Conservation (phyloP, 2,797 vertebrate genomes). For the Micromesistius poutassou region DNA sequence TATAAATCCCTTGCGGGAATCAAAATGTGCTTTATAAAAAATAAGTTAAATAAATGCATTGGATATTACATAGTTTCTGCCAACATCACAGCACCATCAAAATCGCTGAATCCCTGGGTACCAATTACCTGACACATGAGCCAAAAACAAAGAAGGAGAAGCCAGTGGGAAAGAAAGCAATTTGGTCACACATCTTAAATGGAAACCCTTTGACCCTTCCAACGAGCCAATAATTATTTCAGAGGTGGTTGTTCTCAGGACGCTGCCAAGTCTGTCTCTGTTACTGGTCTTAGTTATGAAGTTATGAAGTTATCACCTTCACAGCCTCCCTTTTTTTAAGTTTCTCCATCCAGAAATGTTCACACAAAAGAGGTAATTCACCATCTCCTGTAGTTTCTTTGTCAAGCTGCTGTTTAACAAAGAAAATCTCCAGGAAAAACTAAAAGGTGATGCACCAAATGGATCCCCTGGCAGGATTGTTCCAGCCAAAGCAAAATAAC, state of each 20-base stretch:
- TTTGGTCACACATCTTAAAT: constrained; percentile 57
- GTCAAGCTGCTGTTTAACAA: neutral
- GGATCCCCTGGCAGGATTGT: too few species aligned
- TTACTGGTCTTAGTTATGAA: constrained; percentile 35
- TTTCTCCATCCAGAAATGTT: constrained; percentile 32
- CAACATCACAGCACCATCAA: too few species aligned
- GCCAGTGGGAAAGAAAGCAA: constrained; percentile 46
- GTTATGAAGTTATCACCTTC: constrained; percentile 36
- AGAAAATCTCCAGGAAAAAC: too few species aligned
- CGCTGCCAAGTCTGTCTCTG: constrained; percentile 49
- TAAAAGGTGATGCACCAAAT: too few species aligned
- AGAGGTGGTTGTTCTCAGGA: constrained; percentile 43
- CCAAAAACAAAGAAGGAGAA: neutral
- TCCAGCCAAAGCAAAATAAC: too few species aligned
- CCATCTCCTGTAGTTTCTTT: too few species aligned
- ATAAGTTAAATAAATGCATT: too few species aligned
- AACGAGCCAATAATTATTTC: constrained; percentile 58
- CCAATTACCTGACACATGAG: too few species aligned
- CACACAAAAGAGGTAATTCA: neutral
- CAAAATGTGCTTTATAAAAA: too few species aligned
- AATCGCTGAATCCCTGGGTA: too few species aligned
- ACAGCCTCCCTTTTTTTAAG: constrained; percentile 47
- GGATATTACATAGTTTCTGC: too few species aligned
- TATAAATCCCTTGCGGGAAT: constrained; percentile 39
- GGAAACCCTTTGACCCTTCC: constrained; percentile 44